Base-by-base conservation (phyloP, 37 sponge, comb jelly and placozoan species). In the Tethya wilhelma region DNA sequence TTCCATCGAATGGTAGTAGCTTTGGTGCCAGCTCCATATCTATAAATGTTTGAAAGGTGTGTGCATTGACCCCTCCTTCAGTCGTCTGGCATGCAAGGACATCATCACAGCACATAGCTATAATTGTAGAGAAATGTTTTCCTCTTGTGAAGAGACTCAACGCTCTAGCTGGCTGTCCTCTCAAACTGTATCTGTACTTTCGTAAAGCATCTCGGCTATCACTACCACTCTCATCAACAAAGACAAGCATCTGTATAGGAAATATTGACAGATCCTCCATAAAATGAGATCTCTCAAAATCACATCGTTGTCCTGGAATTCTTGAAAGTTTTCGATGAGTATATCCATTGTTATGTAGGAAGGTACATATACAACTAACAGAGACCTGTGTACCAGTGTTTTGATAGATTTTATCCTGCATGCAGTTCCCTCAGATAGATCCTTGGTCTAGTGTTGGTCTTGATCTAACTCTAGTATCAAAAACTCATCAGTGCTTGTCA, bases 401-500 rank as follows among this genome's bases (percentile, higher is more conserved):
- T 17, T 67, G 8, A 9, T n/a, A 34, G 9, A 67, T n/a, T 14
- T 67, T 17, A 17, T 8, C 39, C n/a, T 67, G n/a, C n/a, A n/a
- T n/a, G 69, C n/a, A 67, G 14, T 67, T 67, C 69, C 23, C 40
- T 67, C 40, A 67, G n/a, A 40, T 67, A 67, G 8, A 67, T 38
- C 9, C 69, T 40, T n/a, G 69, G 69, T 12, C 22, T 12, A n/a
- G n/a, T n/a, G n/a, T n/a, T n/a, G n/a, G 11, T 60, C 63, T 26
- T 17, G 25, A 7, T n/a, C 63, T 60, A 60, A 60, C 28, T 60
- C 63, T 26, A 60, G 22, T n/a, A 71, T 71, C 9, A 71, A 11
- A 71, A 45, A 44, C 55, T 49, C 49, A 44, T 49, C 56, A 5
- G 12, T 44, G 6, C 9, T 7, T 44, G 28, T 71, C 4, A 71